These are phyloP conservation scores for Anser brachyrhynchus DNA, from an alignment of 2,113 vertebrate genomes.

Conservation along the genomic window DNA sequence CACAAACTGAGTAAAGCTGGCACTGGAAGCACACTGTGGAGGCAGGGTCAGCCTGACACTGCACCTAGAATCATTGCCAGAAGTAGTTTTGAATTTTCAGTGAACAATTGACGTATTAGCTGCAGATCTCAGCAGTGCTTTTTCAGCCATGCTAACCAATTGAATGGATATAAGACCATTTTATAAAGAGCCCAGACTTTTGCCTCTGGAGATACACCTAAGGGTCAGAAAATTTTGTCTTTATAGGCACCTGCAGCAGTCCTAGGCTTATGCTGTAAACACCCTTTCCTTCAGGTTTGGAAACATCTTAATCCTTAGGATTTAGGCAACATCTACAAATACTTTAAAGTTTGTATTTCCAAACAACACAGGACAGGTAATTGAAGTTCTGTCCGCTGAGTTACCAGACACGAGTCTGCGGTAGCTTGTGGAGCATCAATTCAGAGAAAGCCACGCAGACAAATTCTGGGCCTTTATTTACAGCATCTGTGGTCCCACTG, in stretches of 20 bases:
- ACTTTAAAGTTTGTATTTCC: not conserved
- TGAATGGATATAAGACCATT: not conserved
- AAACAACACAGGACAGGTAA: not conserved
- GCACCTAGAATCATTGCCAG: not conserved
- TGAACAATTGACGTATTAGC: not conserved
- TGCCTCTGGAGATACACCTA: not conserved
- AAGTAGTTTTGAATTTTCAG: not conserved
- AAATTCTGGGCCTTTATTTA: not conserved
- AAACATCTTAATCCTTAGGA: too few relatives aligned
- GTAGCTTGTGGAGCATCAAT: not conserved
- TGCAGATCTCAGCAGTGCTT: not conserved
- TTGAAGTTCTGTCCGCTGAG: not conserved
- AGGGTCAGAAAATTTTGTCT: not conserved
- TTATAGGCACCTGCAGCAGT: not conserved
- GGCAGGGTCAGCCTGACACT: not conserved
- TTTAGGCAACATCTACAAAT: not conserved
- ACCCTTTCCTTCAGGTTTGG: not conserved
- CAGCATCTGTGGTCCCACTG: not conserved
- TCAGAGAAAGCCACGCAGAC: not conserved
- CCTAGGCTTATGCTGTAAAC: not conserved
- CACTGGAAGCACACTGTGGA: not conserved
- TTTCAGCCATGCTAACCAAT: not conserved
- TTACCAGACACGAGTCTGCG: rapidly evolving
- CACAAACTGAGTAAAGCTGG: not conserved
- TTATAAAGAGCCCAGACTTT: not conserved